Conservation (phyloP, 2,113 vertebrate genomes). For the Tupaia chinensis region DNA sequence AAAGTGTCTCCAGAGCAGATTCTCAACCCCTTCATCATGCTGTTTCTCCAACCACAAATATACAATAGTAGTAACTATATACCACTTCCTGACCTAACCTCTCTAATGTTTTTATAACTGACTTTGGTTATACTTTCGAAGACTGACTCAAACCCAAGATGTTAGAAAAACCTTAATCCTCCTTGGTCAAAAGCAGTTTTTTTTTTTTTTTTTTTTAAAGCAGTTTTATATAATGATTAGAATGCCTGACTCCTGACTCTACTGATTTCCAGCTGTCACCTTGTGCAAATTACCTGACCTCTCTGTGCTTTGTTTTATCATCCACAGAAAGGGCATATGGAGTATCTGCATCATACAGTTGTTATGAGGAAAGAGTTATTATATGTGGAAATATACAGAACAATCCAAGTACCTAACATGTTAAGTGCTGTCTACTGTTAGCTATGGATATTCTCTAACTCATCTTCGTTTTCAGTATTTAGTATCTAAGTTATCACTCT, state of each 20-base stretch:
- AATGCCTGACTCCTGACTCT: not conserved
- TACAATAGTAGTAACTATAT: not conserved
- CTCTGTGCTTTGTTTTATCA: not conserved
- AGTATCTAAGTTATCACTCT: not conserved
- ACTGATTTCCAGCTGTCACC: not conserved
- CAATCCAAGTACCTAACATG: not conserved
- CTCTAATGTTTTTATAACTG: not conserved
- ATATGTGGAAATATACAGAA: not conserved
- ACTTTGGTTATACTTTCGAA: constrained; percentile 30
- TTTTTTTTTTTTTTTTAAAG: no score
- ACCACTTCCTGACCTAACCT: not conserved
- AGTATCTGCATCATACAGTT: not conserved
- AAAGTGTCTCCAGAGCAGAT: not conserved
- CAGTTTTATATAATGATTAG: not conserved
- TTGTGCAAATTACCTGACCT: not conserved
- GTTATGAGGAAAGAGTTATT: not conserved
- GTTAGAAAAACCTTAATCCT: not conserved
- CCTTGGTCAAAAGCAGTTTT: not conserved
- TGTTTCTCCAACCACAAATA: constrained; percentile 12
- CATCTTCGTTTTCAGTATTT: not conserved
- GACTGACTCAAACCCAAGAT: not conserved
- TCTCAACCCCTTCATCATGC: not conserved
- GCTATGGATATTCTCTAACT: not conserved
- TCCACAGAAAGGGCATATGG: not conserved
- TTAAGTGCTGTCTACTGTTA: not conserved